Evolutionary conservation across 2,113 vertebrate genomes (phyloP).

Genomic region (Carollia perspicillata): DNA sequence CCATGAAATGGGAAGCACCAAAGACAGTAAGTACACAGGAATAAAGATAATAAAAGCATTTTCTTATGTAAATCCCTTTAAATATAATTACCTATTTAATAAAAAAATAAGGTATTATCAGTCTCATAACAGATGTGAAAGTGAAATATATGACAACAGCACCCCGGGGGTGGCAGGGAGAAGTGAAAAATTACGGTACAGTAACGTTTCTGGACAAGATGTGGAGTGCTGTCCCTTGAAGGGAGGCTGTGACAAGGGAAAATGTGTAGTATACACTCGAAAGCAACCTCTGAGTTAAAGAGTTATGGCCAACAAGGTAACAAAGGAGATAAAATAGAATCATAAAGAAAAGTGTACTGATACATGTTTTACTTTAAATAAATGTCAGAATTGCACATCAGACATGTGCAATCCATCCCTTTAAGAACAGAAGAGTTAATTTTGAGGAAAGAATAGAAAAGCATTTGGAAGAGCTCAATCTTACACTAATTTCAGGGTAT

Average conservation of each 20-base stretch:
- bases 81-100: neutral
- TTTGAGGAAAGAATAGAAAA: neutral
- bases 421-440: neutral
- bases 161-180: neutral
- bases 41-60: neutral
- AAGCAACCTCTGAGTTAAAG: neutral
- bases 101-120: neutral
- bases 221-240: neutral
- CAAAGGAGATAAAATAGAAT: neutral
- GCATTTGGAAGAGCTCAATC: neutral
- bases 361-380: neutral
- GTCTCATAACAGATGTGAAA: neutral
- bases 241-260: neutral
- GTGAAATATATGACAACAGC: neutral
- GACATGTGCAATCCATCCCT: neutral
- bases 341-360: neutral
- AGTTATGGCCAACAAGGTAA: neutral
- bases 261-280: neutral
- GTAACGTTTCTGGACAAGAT: neutral
- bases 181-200: neutral
- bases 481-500: neutral
- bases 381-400: neutral
- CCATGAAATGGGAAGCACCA: neutral
- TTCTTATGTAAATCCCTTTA: neutral
- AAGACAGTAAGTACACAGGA: neutral